These are phyloP conservation scores for Zygogramma bicolorata DNA, from an alignment of 2,888 invertebrate species.

Conservation along the genomic window DNA sequence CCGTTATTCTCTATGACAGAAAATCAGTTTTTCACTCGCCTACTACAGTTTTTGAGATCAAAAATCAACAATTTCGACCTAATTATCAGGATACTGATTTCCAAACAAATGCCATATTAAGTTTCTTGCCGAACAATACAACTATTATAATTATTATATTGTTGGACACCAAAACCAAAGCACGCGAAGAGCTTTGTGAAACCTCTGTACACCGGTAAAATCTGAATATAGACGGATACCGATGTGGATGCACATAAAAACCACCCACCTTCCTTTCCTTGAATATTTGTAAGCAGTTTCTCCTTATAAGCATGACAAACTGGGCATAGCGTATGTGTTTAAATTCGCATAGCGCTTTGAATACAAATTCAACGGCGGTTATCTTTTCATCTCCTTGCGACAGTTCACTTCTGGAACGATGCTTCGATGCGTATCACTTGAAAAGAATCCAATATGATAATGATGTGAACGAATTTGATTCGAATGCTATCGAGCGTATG, in stretches of 20 bases:
- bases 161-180: neutral
- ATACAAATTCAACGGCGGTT: conserved; percentile 49
- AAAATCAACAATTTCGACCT: too few relatives aligned
- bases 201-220: conserved; percentile 25
- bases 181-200: neutral
- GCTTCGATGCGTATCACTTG: conserved; percentile 39
- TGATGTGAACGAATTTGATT: conserved; percentile 10
- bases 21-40: too few relatives aligned
- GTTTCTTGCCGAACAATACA: too few relatives aligned
- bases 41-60: too few relatives aligned
- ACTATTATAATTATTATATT: too few relatives aligned
- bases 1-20: too few relatives aligned
- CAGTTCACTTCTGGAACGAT: conserved; percentile 36
- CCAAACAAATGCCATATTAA: too few relatives aligned
- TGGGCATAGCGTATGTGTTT: conserved; percentile 55
- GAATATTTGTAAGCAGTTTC: conserved; percentile 56
- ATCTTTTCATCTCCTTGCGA: conserved; percentile 46
- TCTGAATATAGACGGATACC: conserved; percentile 37
- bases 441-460: conserved; percentile 23
- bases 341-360: conserved; percentile 51
- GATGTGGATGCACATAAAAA: conserved; percentile 49
- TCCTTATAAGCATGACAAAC: conserved; percentile 60
- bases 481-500: neutral
- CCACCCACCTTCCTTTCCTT: conserved; percentile 55
- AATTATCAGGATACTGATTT: too few relatives aligned